Base-by-base conservation (phyloP, 2,888 invertebrate species). In the Tanypteryx hageni region DNA sequence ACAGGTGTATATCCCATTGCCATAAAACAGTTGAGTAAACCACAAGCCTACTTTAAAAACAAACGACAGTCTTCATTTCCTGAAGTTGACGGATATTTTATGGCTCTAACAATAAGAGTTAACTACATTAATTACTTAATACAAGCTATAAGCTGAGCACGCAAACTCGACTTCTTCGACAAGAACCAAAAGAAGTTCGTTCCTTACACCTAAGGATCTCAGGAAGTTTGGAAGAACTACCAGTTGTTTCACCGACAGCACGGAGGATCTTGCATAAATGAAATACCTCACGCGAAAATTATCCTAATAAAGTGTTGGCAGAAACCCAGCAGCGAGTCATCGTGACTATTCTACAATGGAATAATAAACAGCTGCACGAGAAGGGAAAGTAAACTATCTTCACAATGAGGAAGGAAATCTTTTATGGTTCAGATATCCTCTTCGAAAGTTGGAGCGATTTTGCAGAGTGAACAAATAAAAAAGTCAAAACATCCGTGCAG, bases 251-350 rank as follows among this genome's bases (percentile, higher is more conserved):
- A 64, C 16, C 64, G 10, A 16, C 64, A n/a, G 5, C n/a, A 22
- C 68, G 22, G 18, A n/a, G 18, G 68, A 68, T 7, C n/a, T 18
- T 18, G 44, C 44, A 44, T 44, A 44, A 22, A 68, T 68, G 68
- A 68, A n/a, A 68, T n/a, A 68, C n/a, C 68, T 18, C 44, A 22
- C 68, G 68, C n/a, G 68, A n/a, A 68, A 68, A 68, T 68, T 68
- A 68, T 18, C 68, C 22, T 22, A 68, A 68, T 68, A 68, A 68
- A 68, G 22, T 68, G 16, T 22, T 68, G 68, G 68, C 68, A 68
- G 22, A 68, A n/a, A 10, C 22, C 18, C 68, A 18, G 68, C 2
- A 68, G 68, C 68, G 68, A 68, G n/a, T 68, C 68, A 22, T 68
- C 68, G 18, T 9, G 68, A 68, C n/a, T 44, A 44, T 44, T 44